Conservation (phyloP, 2,113 vertebrate genomes). For the Boleophthalmus pectinirostris region DNA sequence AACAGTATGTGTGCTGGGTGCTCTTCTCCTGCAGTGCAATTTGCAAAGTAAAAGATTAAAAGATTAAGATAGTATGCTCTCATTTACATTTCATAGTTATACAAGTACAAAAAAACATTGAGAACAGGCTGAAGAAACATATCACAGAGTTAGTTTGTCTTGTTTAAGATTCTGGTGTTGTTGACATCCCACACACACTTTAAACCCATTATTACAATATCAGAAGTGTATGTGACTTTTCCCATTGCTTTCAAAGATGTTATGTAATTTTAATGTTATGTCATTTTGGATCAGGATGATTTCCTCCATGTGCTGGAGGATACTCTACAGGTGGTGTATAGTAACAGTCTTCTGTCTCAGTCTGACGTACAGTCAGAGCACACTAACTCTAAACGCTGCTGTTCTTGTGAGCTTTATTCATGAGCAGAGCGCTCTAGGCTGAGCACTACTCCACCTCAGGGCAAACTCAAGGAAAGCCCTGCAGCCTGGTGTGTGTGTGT, state of each 20-base stretch:
- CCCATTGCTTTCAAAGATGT: not conserved
- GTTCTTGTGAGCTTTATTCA: slow-evolving; percentile 9
- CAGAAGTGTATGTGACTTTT: not conserved
- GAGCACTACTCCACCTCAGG: slow-evolving; percentile 14
- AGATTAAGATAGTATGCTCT: too few species aligned
- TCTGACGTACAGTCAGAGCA: not conserved
- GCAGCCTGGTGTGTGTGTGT: not conserved
- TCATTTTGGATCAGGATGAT: not conserved
- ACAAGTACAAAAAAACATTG: too few species aligned
- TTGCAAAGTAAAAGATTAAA: too few species aligned
- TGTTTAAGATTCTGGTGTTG: too few species aligned
- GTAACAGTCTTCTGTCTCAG: not conserved
- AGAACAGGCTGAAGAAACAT: too few species aligned
- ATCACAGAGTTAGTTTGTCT: too few species aligned
- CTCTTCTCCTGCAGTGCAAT: too few species aligned
- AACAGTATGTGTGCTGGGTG: too few species aligned
- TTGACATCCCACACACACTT: not conserved
- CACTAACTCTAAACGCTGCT: not conserved
- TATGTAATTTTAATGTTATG: too few species aligned
- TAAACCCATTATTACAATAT: not conserved
- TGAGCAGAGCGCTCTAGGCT: slow-evolving; percentile 22
- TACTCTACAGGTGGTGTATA: not conserved
- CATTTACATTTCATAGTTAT: too few species aligned
- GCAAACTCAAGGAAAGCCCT: slow-evolving; percentile 2
- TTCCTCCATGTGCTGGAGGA: not conserved